phyloP scores from a whole-genome alignment of 2,888 invertebrate genomes.

The Phymatocera aterrima region DNA sequence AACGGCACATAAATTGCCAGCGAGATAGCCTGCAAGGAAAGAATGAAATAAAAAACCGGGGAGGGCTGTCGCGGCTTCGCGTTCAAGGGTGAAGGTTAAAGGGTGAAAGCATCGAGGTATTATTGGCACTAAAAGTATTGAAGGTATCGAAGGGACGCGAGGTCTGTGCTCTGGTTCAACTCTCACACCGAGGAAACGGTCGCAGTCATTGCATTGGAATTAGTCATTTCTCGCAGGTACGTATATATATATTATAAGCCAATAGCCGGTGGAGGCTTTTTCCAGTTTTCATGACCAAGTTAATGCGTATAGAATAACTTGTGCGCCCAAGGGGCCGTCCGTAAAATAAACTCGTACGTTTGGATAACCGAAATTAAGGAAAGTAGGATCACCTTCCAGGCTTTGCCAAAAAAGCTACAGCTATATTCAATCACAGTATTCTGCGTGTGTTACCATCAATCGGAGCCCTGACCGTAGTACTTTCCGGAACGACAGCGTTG shows the following conservation, averaged over 20 bases:
- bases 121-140: constrained; percentile 43
- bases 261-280: neutral
- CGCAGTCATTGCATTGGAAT: constrained; percentile 1
- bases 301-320: constrained; percentile 19
- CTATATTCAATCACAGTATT: too few species aligned
- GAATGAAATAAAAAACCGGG: constrained; percentile 33
- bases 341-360: neutral
- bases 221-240: constrained; percentile 20
- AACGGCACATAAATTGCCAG: constrained; percentile 45
- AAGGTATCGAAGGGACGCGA: constrained; percentile 27
- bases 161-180: neutral
- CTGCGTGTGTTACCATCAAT: too few species aligned
- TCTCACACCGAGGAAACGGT: constrained; percentile 19
- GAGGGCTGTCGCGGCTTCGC: constrained; percentile 11
- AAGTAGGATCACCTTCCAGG: too few species aligned
- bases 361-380: too few species aligned
- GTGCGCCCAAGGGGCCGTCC: neutral
- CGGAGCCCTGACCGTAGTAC: too few species aligned
- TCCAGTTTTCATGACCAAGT: constrained; percentile 10
- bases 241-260: constrained; percentile 30
- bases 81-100: constrained; percentile 27
- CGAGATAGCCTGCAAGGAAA: constrained; percentile 29
- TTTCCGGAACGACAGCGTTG: too few species aligned
- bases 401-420: too few species aligned
- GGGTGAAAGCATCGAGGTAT: constrained; percentile 36